A percentile compares a stretch with the other conserved stretches of the same genome.
These are phyloP conservation scores for Phylloscopus collybita DNA, from an alignment of 2,797 vertebrate genomes.

Conservation along the genomic window DNA sequence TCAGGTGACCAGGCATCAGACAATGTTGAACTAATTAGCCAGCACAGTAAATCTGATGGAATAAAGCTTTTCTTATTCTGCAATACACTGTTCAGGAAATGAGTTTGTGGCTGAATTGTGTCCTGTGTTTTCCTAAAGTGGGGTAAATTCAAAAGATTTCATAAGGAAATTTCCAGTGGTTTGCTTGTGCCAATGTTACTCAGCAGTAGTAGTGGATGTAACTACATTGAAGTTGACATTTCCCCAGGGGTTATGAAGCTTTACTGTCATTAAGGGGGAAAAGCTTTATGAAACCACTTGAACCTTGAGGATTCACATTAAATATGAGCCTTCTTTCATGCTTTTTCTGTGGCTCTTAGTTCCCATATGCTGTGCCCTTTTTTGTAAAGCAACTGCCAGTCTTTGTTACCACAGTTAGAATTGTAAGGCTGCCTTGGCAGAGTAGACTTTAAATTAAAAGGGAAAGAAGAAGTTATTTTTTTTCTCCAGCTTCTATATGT, in stretches of 20 bases:
- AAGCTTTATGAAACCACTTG: constrained; percentile 15
- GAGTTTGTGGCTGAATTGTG: neutral
- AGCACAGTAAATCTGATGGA: neutral
- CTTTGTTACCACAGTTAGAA: constrained; percentile 8
- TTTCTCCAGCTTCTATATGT: neutral
- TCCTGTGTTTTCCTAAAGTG: neutral
- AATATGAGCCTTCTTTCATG: neutral
- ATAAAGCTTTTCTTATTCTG: neutral
- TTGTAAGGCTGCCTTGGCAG: neutral
- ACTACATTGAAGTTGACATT: neutral
- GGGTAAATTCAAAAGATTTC: neutral
- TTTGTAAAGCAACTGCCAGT: constrained; percentile 21
- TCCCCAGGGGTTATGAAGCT: neutral
- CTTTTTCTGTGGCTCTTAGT: neutral
- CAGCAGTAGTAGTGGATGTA: neutral
- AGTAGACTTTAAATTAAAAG: neutral
- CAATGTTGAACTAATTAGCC: neutral
- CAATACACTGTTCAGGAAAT: neutral
- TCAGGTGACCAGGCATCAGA: neutral
- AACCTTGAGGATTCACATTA: neutral
- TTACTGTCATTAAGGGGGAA: neutral
- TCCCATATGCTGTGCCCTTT: neutral
- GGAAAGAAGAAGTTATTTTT: neutral
- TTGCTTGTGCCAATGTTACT: neutral
- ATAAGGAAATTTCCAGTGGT: neutral